Evolutionary conservation across 2,888 invertebrate genomes (phyloP).

Genomic region (Perdita meconis): DNA sequence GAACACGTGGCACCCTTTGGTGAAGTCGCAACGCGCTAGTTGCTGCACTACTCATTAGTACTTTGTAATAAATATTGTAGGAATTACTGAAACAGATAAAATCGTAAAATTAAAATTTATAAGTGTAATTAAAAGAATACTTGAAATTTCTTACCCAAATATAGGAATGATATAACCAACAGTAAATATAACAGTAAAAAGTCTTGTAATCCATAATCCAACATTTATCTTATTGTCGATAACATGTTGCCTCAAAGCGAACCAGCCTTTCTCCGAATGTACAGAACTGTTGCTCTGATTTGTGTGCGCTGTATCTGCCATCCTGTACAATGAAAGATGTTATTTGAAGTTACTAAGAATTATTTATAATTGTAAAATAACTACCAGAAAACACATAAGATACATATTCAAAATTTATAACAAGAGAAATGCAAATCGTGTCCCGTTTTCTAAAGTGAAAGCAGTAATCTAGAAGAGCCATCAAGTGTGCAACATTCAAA

Average conservation of each 20-base stretch:
- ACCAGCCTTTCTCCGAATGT: conserved; percentile 85
- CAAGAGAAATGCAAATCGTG: conserved; percentile 36
- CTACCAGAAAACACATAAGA: not conserved
- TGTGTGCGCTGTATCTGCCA: conserved; percentile 76
- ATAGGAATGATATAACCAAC: conserved; percentile 94
- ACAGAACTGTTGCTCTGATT: conserved; percentile 68
- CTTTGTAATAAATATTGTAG: conserved; percentile 94
- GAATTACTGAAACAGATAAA: conserved; percentile 86
- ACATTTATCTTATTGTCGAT: conserved; percentile 94
- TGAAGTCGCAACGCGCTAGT: conserved; percentile 97
- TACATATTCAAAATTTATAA: not conserved
- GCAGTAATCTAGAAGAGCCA: conserved; percentile 35
- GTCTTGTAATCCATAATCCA: conserved; percentile 93
- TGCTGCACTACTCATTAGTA: conserved; percentile 96
- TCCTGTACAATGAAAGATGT: conserved; percentile 56
- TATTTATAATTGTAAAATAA: not conserved
- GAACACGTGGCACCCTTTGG: conserved; percentile 94
- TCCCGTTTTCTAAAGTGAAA: conserved; percentile 66
- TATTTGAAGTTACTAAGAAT: not conserved
- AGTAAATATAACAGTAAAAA: conserved; percentile 93
- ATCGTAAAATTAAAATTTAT: conserved; percentile 2
- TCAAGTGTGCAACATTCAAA: conserved; percentile 10
- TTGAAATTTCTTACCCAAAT: conserved; percentile 90
- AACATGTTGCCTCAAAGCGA: conserved; percentile 89
- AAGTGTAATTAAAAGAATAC: conserved; percentile 21